Evolutionary conservation across 2,797 vertebrate genomes (phyloP).

Genomic region (Fratercula arctica): DNA sequence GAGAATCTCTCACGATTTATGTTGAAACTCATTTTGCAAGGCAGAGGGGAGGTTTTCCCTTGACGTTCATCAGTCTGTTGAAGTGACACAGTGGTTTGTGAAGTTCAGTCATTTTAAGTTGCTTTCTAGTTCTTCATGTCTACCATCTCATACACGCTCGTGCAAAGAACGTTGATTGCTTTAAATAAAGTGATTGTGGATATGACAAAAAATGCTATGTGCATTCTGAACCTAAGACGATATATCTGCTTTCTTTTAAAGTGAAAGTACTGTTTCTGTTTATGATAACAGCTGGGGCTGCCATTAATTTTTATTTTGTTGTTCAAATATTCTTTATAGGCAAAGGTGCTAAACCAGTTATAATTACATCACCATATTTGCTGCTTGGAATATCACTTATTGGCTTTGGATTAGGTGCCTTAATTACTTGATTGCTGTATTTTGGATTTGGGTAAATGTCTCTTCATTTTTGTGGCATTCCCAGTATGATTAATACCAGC

Average conservation of each 20-base stretch:
- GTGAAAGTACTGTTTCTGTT: slow-evolving; percentile 2
- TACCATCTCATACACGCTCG: neutral
- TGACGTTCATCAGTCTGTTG: neutral
- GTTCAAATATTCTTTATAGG: slow-evolving; percentile 32
- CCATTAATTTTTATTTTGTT: slow-evolving; percentile 54
- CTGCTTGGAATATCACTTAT: slow-evolving; percentile 31
- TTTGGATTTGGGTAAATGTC: neutral
- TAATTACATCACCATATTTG: neutral
- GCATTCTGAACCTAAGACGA: neutral
- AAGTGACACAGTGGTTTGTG: neutral
- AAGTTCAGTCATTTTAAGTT: neutral
- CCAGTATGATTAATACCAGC: slow-evolving; percentile 18
- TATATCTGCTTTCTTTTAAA: slow-evolving; percentile 33
- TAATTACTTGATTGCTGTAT: slow-evolving; percentile 56
- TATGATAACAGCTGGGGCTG: slow-evolving; percentile 9
- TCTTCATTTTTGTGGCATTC: neutral
- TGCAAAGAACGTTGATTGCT: neutral
- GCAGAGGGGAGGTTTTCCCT: neutral
- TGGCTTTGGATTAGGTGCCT: slow-evolving; percentile 33
- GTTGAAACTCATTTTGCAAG: neutral
- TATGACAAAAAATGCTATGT: neutral
- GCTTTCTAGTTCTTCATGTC: neutral
- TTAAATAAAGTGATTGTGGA: neutral
- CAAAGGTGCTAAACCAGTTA: slow-evolving; percentile 23
- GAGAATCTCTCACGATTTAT: neutral